Conservation (phyloP, 2,113 vertebrate species). For the Alosa alosa region DNA sequence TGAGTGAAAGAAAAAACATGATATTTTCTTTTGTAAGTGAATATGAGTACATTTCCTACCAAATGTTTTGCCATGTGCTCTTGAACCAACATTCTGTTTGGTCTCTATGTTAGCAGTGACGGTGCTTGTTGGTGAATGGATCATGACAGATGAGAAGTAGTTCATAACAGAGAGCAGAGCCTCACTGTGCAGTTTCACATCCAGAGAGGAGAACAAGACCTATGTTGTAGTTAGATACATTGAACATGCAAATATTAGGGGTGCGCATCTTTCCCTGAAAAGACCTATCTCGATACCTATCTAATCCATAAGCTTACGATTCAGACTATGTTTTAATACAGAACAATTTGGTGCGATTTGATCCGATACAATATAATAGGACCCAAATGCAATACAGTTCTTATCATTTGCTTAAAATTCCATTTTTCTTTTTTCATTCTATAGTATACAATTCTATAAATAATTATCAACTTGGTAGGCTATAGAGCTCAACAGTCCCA, state of each 20-base stretch:
- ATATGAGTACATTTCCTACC: background rate
- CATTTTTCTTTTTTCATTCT: too few relatives aligned
- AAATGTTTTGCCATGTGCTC: background rate
- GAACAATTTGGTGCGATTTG: too few relatives aligned
- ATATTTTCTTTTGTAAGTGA: background rate
- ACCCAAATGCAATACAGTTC: too few relatives aligned
- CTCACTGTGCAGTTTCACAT: constrained; percentile 87
- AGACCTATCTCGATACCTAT: too few relatives aligned
- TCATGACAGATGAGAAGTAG: constrained; percentile 72
- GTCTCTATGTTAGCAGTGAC: background rate
- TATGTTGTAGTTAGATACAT: constrained; percentile 45
- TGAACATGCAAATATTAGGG: background rate
- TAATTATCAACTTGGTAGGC: too few relatives aligned
- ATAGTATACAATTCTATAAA: too few relatives aligned
- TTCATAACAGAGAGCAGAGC: constrained; percentile 87
- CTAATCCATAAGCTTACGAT: too few relatives aligned
- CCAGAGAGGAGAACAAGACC: constrained; percentile 87
- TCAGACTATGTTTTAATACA: too few relatives aligned
- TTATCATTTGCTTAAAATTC: too few relatives aligned
- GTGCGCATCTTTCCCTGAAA: too few relatives aligned
- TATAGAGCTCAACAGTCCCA: background rate
- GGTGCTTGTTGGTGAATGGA: background rate
- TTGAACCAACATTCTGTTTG: background rate
- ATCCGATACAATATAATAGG: too few relatives aligned
- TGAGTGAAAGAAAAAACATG: background rate